A percentile compares a stretch with the other conserved stretches of the same genome.
Evolutionary conservation across 1,140 invertebrate species (phyloP).

Genomic region (Drosophila tani): DNA sequence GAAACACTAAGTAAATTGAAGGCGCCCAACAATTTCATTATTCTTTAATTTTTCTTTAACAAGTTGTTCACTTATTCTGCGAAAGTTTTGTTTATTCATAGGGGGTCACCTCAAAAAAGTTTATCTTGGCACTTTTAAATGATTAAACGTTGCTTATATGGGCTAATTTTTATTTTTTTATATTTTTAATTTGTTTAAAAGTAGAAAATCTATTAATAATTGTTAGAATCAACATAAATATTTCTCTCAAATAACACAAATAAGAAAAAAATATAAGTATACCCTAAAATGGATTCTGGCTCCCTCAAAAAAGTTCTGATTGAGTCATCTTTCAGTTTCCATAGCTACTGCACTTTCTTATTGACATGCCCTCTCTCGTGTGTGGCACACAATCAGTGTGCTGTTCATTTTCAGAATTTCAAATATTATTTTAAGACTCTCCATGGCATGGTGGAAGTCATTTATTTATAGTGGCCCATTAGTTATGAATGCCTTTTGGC

Average conservation of each 20-base stretch:
- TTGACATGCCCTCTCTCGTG: slow-evolving; percentile 30
- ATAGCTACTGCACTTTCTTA: slow-evolving; percentile 30
- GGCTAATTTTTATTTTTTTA: background rate
- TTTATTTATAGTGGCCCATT: slow-evolving; percentile 48
- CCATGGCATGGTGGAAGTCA: slow-evolving; percentile 42
- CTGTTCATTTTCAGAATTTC: slow-evolving; percentile 59
- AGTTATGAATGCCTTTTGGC: slow-evolving; percentile 26
- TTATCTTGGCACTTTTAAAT: background rate
- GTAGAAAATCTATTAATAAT: background rate
- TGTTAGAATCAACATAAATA: background rate
- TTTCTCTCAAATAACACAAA: no score
- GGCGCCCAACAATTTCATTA: slow-evolving; percentile 41
- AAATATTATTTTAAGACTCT: slow-evolving; percentile 49
- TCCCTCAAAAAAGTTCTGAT: background rate
- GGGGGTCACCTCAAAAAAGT: background rate
- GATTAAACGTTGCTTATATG: background rate
- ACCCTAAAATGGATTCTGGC: background rate
- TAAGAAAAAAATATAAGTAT: background rate
- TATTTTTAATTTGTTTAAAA: background rate
- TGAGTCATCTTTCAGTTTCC: slow-evolving; percentile 19
- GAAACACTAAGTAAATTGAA: slow-evolving; percentile 37
- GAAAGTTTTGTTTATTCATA: background rate
- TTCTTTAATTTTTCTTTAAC: slow-evolving; percentile 27
- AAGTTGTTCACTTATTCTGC: slow-evolving; percentile 15
- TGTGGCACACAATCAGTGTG: slow-evolving; percentile 30